Evolutionary conservation across 2,888 invertebrate species (phyloP).

Genomic region (Pantelozetes paolii): DNA sequence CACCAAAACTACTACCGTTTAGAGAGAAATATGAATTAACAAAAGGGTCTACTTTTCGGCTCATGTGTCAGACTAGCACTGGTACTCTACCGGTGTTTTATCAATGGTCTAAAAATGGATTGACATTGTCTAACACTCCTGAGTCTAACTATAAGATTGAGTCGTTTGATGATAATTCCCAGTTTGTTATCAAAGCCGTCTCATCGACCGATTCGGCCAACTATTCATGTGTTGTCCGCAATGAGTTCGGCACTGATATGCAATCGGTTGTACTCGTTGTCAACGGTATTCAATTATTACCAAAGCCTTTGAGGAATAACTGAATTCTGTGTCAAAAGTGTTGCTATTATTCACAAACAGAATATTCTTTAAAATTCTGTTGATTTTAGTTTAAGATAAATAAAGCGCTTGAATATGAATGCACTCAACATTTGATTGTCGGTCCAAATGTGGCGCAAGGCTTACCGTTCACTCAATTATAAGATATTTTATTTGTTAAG

Average conservation of each 20-base stretch:
- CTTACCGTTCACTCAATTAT: neutral
- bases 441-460: neutral
- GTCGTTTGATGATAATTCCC: neutral
- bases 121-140: neutral
- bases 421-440: neutral
- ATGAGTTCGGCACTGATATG: constrained; percentile 41
- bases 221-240: constrained; percentile 44
- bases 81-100: constrained; percentile 24
- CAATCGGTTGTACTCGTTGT: constrained; percentile 41
- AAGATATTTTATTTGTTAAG: constrained; percentile 15
- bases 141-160: constrained; percentile 3
- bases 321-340: neutral
- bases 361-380: constrained; percentile 24
- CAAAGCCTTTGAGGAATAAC: neutral
- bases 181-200: constrained; percentile 41
- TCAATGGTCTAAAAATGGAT: constrained; percentile 34
- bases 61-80: constrained; percentile 11
- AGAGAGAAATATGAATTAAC: neutral
- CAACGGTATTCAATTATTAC: too few relatives aligned
- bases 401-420: neutral
- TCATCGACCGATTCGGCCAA: constrained; percentile 42
- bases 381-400: neutral
- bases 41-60: constrained; percentile 1
- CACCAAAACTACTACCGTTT: neutral
- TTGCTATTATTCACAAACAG: neutral